Conservation (phyloP, 1,140 invertebrate genomes). For the Lepidotrigona ventralis region DNA sequence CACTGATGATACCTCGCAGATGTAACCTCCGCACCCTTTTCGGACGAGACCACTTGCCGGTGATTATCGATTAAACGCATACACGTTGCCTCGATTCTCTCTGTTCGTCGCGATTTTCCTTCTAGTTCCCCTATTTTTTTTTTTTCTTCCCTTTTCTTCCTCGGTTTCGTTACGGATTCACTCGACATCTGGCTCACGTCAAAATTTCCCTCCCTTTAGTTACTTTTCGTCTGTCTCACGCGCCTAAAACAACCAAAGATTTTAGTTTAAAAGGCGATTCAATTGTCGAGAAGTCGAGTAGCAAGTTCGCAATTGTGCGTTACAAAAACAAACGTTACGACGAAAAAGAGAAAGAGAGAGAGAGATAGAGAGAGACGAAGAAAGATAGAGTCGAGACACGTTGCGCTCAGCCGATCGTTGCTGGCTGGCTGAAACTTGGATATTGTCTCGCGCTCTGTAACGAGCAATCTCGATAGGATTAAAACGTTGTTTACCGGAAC, state of each 20-base stretch:
- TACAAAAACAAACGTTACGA: neutral
- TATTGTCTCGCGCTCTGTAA: constrained; percentile 36
- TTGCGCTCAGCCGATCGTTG: neutral
- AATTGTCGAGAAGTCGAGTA: constrained; percentile 5
- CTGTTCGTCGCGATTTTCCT: constrained; percentile 17
- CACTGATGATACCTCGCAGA: constrained; percentile 74
- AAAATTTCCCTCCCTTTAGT: neutral
- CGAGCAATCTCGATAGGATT: constrained; percentile 58
- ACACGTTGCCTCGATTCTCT: constrained; percentile 54
- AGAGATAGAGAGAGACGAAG: no score
- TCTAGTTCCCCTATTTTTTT: constrained; percentile 11
- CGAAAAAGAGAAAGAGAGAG: no score
- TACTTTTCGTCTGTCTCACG: neutral
- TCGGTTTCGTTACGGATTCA: constrained; percentile 12
- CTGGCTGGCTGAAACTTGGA: constrained; percentile 2
- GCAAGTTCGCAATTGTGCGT: neutral
- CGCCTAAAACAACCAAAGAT: neutral
- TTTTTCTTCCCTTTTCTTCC: neutral
- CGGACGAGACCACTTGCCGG: constrained; percentile 68
- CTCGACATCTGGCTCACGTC: constrained; percentile 50
- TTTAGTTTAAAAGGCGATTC: neutral
- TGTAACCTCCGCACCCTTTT: constrained; percentile 69
- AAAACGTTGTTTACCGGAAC: constrained; percentile 55
- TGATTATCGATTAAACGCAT: constrained; percentile 73
- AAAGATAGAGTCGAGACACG: neutral